Base-by-base conservation (phyloP, 2,113 vertebrate species). In the Myotis lucifugus region DNA sequence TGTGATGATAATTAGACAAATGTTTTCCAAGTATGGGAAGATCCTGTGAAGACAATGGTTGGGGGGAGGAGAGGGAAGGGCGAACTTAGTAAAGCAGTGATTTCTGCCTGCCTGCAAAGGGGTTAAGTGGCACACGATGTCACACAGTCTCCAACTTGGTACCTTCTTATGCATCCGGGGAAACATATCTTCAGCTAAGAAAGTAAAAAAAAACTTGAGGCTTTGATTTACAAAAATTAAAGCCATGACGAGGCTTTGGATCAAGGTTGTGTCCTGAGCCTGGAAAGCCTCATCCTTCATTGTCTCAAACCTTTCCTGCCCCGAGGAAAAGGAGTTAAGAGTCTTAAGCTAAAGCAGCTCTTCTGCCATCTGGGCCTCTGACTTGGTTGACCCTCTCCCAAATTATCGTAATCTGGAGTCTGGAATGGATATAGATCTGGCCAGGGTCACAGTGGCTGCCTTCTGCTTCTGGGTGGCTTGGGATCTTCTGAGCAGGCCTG, bases 1-100 rank as follows among this genome's bases (percentile, higher is more conserved):
- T 96, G 97, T 96, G 96, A 97, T 94, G 96, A 97, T 97, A 96
- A 97, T 97, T 96, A 96, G 94, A 95, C 91, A 92, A 97, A 96
- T 81, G 90, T 96, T 97, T 96, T 91, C 95, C 74, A 89, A 97
- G 93, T 77, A 86, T 93, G 74, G 46, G 94, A 95, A 90, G 96
- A 87, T 81, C 85, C 77, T 93, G 40, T 91, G 91, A 97, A 94
- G 94, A 96, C 93, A 88, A 48, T 77, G 81, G 48, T 54, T 59
- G 23, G 73, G 23, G 37, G 64, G 8, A 25, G 52, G 40, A 6
- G 3, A 13, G 40, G 34, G 70, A 73, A 86, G 56, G 40, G 50
- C 14, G 48, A 79, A 85, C 42, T 67, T 25, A 34, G 56, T 14
- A n/a, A 73, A 83, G 73, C 61, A 56, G 67, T 23, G n/a, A 73